Conservation (phyloP, 2,888 invertebrate genomes). For the Embidobia sp. region DNA sequence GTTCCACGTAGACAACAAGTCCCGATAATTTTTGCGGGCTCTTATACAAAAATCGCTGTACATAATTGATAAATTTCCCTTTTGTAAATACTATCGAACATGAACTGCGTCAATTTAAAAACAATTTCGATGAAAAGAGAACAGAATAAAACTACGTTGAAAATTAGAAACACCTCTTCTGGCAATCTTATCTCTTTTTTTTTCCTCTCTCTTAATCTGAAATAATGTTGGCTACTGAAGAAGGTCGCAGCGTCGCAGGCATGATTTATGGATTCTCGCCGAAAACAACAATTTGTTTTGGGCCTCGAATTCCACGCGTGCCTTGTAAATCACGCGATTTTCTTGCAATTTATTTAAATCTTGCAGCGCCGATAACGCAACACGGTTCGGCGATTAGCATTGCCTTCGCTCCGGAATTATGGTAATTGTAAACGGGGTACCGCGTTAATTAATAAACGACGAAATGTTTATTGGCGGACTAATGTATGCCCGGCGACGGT, state of each 20-base stretch:
- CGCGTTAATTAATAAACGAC: background rate
- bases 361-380: conserved; percentile 19
- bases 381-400: conserved; percentile 26
- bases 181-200: too few species aligned
- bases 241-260: conserved; percentile 24
- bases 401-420: conserved; percentile 14
- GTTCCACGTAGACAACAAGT: too few species aligned
- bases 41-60: too few species aligned
- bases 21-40: too few species aligned
- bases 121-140: too few species aligned
- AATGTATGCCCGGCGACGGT: conserved; percentile 16
- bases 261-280: conserved; percentile 32
- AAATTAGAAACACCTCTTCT: too few species aligned
- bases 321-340: conserved; percentile 43
- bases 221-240: conserved; percentile 25
- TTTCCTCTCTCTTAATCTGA: too few species aligned
- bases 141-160: too few species aligned
- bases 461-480: conserved; percentile 27
- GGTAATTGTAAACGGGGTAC: conserved; percentile 8
- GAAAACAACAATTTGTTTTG: conserved; percentile 30
- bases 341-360: conserved; percentile 6
- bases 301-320: conserved; percentile 31
- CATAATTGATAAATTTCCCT: too few species aligned
- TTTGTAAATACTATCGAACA: too few species aligned
- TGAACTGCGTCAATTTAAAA: too few species aligned